A percentile compares a stretch with the other conserved stretches of the same genome.
phyloP scores from a whole-genome alignment of 2,888 invertebrate genomes.

The Eristalis pertinax region DNA sequence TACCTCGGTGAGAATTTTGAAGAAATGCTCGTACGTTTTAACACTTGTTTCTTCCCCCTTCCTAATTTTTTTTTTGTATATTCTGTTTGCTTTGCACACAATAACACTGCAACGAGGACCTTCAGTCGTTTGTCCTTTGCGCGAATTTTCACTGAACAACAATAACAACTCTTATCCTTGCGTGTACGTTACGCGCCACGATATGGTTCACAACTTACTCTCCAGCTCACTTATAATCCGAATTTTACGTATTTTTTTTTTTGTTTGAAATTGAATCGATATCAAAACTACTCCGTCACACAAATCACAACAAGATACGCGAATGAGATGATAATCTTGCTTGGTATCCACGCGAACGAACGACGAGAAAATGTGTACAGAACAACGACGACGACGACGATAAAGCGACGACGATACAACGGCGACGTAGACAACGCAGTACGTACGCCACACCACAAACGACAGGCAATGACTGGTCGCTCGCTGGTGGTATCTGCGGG shows the following conservation, averaged over 20 bases:
- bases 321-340: slow-evolving; percentile 10
- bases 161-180: not conserved
- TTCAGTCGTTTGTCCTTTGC: not conserved
- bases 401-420: slow-evolving; percentile 39
- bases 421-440: slow-evolving; percentile 54
- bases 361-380: slow-evolving; percentile 20
- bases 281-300: too few species aligned
- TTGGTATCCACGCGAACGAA: slow-evolving; percentile 39
- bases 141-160: not conserved
- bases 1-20: slow-evolving; percentile 82
- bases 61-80: slow-evolving; percentile 9
- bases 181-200: not conserved
- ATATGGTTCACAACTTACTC: not conserved
- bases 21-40: slow-evolving; percentile 60
- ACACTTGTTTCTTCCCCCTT: slow-evolving; percentile 61
- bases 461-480: slow-evolving; percentile 70
- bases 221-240: not conserved
- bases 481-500: slow-evolving; percentile 52
- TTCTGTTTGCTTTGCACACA: not conserved
- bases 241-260: not conserved
- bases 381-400: slow-evolving; percentile 29
- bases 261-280: too few species aligned
- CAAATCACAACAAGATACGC: slow-evolving; percentile 25
- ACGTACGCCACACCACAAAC: slow-evolving; percentile 70
- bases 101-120: not conserved